Evolutionary conservation across 2,888 invertebrate genomes (phyloP).

Genomic region (Galeruca laticollis): DNA sequence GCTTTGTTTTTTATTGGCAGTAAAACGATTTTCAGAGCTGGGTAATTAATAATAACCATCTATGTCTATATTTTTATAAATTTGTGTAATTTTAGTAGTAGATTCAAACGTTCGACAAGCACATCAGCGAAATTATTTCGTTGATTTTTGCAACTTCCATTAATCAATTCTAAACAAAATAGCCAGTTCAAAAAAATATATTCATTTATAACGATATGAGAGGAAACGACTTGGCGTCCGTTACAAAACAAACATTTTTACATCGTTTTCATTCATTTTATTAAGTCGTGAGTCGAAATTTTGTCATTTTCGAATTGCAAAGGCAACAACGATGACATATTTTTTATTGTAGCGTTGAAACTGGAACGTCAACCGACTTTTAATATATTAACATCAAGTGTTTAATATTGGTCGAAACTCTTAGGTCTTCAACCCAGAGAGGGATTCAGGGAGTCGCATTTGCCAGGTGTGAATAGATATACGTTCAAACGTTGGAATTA

Average conservation of each 20-base stretch:
- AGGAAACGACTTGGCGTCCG: conserved; percentile 26
- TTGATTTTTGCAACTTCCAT: neutral
- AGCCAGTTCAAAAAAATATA: neutral
- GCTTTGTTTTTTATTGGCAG: no score
- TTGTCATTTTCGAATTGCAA: conserved; percentile 38
- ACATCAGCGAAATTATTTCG: neutral
- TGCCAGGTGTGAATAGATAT: conserved; percentile 9
- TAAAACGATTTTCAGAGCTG: no score
- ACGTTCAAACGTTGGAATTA: neutral
- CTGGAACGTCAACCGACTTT: conserved; percentile 40
- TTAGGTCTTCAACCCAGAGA: conserved; percentile 2
- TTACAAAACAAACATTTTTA: conserved; percentile 33
- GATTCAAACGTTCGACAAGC: neutral
- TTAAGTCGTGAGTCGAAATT: conserved; percentile 35
- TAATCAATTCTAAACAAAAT: conserved; percentile 1
- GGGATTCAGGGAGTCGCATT: conserved; percentile 10
- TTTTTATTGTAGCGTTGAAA: conserved; percentile 45
- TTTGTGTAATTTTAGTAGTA: neutral
- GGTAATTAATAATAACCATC: no score
- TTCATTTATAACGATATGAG: conserved; percentile 13
- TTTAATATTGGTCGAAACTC: conserved; percentile 37
- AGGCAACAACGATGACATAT: conserved; percentile 38
- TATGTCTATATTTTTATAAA: neutral
- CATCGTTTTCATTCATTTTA: conserved; percentile 37
- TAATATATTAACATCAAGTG: conserved; percentile 49